Conservation (phyloP, 2,888 invertebrate species). For the Oligia fasciuncula region DNA sequence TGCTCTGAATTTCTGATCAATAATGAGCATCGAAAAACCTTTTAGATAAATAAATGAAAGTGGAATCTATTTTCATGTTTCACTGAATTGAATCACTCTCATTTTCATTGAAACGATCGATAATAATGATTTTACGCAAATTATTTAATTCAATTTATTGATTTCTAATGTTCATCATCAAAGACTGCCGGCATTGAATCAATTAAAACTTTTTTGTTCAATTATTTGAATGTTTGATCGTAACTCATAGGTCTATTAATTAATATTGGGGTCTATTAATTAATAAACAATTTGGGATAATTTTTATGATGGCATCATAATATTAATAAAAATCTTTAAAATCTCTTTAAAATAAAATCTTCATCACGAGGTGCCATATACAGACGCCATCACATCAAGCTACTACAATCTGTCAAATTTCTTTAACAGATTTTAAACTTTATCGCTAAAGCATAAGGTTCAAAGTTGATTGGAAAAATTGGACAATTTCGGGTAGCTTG, state of each 20-base stretch:
- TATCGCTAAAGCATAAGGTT: too few relatives aligned
- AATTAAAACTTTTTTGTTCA: constrained; percentile 61
- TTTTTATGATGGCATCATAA: constrained; percentile 19
- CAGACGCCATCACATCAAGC: too few relatives aligned
- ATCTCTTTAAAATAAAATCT: too few relatives aligned
- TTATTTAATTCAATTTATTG: constrained; percentile 60
- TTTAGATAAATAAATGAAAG: constrained; percentile 42
- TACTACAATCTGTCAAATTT: too few relatives aligned
- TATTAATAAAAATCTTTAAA: background rate
- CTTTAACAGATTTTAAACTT: too few relatives aligned
- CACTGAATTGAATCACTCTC: constrained; percentile 38
- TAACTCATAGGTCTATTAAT: constrained; percentile 54
- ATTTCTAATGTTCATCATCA: constrained; percentile 53
- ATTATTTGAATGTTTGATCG: constrained; percentile 53
- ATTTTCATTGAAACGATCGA: constrained; percentile 58
- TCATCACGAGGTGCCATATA: too few relatives aligned
- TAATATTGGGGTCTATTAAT: constrained; percentile 50
- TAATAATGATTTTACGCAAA: constrained; percentile 64
- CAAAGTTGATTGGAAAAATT: too few relatives aligned
- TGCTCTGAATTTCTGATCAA: constrained; percentile 26
- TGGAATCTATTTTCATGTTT: constrained; percentile 21
- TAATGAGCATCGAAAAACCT: constrained; percentile 29
- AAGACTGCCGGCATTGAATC: constrained; percentile 59
- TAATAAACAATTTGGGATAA: constrained; percentile 52
- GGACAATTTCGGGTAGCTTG: too few relatives aligned